Evolutionary conservation across 2,888 invertebrate genomes (phyloP).

Genomic region (Phyllotreta cruciferae): DNA sequence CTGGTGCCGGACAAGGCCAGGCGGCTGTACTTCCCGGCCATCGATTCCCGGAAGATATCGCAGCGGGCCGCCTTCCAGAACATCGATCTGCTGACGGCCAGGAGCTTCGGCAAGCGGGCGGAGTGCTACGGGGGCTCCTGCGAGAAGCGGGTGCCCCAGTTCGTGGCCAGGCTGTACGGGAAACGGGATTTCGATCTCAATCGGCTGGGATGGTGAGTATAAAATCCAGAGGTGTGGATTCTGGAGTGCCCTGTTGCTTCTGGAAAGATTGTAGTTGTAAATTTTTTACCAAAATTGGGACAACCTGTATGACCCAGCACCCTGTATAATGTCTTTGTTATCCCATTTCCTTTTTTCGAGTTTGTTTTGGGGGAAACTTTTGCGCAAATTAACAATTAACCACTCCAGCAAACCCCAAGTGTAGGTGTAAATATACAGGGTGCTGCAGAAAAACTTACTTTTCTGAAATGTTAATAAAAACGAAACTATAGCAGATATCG

Average conservation of each 20-base stretch:
- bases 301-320: no score
- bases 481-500: no score
- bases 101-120: conserved; percentile 70
- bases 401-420: no score
- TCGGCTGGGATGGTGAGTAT: conserved; percentile 38
- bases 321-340: no score
- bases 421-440: no score
- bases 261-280: no score
- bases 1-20: conserved; percentile 35
- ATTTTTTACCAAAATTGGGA: no score
- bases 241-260: no score
- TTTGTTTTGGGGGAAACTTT: not conserved
- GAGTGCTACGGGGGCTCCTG: conserved; percentile 52
- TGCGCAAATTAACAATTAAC: no score
- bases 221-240: no score
- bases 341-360: not conserved
- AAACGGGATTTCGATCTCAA: conserved; percentile 37
- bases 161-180: conserved; percentile 41
- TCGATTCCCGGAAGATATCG: conserved; percentile 60
- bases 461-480: no score
- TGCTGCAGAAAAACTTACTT: no score
- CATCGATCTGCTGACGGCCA: conserved; percentile 67
- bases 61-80: conserved; percentile 71
- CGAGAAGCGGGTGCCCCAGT: conserved; percentile 36
- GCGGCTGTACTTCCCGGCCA: conserved; percentile 12